phyloP scores from a whole-genome alignment of 2,888 invertebrate species.

The Drosophila phalerata region DNA sequence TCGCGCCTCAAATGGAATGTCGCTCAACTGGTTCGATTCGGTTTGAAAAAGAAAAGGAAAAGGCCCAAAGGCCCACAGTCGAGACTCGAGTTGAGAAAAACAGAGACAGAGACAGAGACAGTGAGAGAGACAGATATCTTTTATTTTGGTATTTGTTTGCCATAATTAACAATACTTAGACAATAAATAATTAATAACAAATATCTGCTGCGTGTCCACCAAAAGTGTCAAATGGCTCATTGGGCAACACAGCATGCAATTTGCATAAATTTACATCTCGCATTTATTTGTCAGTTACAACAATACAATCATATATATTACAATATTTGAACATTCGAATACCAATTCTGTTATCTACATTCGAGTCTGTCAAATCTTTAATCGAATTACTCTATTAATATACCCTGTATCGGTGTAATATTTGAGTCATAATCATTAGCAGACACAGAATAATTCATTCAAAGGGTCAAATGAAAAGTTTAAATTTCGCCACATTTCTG shows the following conservation, averaged over 20 bases:
- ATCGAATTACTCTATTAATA: neutral
- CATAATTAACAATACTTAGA: conserved; percentile 70
- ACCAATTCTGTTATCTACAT: neutral
- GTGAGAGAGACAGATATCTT: conserved; percentile 33
- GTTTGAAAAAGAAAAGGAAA: conserved; percentile 58
- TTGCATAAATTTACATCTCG: conserved; percentile 70
- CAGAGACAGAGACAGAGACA: conserved; percentile 20
- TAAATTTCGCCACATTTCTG: neutral
- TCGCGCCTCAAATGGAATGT: conserved; percentile 76
- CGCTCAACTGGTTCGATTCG: conserved; percentile 73
- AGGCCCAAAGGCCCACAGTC: conserved; percentile 50
- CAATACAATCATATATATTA: conserved; percentile 9
- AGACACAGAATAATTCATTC: neutral
- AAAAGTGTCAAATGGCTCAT: conserved; percentile 77
- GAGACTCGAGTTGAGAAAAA: neutral
- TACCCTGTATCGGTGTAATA: too few relatives aligned
- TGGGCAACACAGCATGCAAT: conserved; percentile 72
- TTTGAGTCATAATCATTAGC: neutral
- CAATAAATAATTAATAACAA: conserved; percentile 77
- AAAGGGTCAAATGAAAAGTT: neutral
- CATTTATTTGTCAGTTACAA: conserved; percentile 50
- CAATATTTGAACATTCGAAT: conserved; percentile 1
- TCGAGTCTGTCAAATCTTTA: neutral
- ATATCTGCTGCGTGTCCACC: conserved; percentile 59
- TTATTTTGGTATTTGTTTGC: conserved; percentile 53